These are phyloP conservation scores for Agelastica alni DNA, from an alignment of 2,888 invertebrate species.

Conservation along the genomic window DNA sequence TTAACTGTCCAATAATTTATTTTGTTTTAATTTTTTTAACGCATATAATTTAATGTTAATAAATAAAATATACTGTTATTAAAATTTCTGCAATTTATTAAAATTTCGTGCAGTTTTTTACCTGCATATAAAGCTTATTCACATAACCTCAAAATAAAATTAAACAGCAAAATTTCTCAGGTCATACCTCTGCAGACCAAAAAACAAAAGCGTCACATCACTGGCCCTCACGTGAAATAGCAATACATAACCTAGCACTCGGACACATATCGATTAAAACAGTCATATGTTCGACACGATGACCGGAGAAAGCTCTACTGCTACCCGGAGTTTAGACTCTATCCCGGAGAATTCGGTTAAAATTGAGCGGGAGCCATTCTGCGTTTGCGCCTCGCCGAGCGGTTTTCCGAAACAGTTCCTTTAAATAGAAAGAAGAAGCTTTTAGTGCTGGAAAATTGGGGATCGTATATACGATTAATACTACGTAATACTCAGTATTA, in stretches of 20 bases:
- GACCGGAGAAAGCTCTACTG: conserved; percentile 53
- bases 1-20: too few species aligned
- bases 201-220: conserved; percentile 16
- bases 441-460: conserved; percentile 4
- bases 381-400: conserved; percentile 10
- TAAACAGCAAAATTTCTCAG: conserved; percentile 18
- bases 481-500: too few species aligned
- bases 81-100: too few species aligned
- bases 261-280: conserved; percentile 48
- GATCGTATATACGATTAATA: too few species aligned
- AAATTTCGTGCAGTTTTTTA: too few species aligned
- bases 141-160: too few species aligned
- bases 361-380: conserved; percentile 31
- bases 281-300: conserved; percentile 39
- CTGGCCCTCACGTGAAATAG: conserved; percentile 38
- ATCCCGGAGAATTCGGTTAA: conserved; percentile 46
- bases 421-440: conserved; percentile 7
- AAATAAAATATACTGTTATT: too few species aligned
- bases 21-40: too few species aligned
- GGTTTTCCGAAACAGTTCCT: conserved; percentile 3
- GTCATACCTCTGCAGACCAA: conserved; percentile 13
- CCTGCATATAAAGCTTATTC: too few species aligned
- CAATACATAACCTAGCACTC: conserved; percentile 46
- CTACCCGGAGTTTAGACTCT: conserved; percentile 43
- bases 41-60: too few species aligned